Base-by-base conservation (phyloP, 2,888 invertebrate species). In the Leucoma salicis region DNA sequence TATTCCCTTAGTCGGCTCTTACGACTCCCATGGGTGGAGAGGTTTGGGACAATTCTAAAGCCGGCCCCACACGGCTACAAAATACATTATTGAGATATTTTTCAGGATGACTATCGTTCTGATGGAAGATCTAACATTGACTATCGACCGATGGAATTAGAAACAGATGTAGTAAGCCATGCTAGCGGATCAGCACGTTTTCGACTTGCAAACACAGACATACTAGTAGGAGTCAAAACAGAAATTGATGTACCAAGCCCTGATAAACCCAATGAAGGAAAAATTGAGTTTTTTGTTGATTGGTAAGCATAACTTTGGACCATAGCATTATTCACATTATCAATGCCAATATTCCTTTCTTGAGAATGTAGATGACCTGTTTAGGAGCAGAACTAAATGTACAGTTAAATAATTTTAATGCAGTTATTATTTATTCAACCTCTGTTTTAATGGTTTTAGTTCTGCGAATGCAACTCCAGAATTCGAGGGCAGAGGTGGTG, bases 401-500 rank as follows among this genome's bases (percentile, higher is more conserved):
- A n/a, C n/a, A n/a, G n/a, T n/a, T n/a, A n/a, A n/a, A n/a, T n/a
- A n/a, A n/a, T n/a, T n/a, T n/a, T n/a, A n/a, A n/a, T n/a, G n/a
- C n/a, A n/a, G n/a, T n/a, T n/a, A n/a, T n/a, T 16, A 16, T 21
- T 3, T 21, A 21, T 21, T 21, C 8, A 21, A 6, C 16, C 6
- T 16, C 6, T 16, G 16, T 16, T 18, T 31, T 12, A 46, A 35
- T 45, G 21, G 49, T 75, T 74, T 31, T 72, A 97, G 98, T 81
- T 99, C 99, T 14, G 99, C 99, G 6, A 99, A 98, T 92, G 99
- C 99, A 1, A 95, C 97, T 1, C 98, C 98, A 3, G 96, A 95
- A 68, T 99, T 99, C 89, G 99, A 99, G 89, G 99, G 99, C 2
- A 91, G 97, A 70, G 98, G 98, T 16, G 99, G 99, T 1, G 98